phyloP scores from a whole-genome alignment of 2,797 vertebrate genomes.

The Tarsius wallacei region DNA sequence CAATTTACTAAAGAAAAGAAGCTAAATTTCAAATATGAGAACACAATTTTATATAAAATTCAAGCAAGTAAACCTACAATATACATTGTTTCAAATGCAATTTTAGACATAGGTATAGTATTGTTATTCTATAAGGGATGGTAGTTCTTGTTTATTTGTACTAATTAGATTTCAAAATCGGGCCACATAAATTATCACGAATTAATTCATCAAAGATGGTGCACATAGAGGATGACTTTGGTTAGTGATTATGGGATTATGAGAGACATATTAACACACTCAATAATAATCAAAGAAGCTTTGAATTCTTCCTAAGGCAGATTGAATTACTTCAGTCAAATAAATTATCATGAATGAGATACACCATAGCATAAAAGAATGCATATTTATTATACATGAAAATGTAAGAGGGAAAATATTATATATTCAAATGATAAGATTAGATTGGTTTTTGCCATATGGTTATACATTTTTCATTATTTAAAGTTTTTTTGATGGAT shows the following conservation, averaged over 20 bases:
- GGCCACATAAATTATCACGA: not conserved
- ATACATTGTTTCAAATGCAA: not conserved
- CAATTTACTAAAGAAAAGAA: not conserved
- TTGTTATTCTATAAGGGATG: not conserved
- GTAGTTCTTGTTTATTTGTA: not conserved
- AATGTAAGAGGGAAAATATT: slow-evolving; percentile 66
- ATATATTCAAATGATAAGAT: slow-evolving; percentile 72
- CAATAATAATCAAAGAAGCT: not conserved
- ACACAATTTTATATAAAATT: not conserved
- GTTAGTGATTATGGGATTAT: not conserved
- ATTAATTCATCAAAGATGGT: not conserved
- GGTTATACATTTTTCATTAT: slow-evolving; percentile 73
- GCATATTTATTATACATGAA: slow-evolving; percentile 71
- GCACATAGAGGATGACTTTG: not conserved
- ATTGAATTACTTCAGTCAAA: slow-evolving; percentile 34
- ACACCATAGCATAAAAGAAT: slow-evolving; percentile 53
- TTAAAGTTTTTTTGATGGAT: slow-evolving; percentile 71
- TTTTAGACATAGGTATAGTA: not conserved
- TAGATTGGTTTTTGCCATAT: slow-evolving; percentile 68
- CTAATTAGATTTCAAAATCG: not conserved
- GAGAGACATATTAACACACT: not conserved
- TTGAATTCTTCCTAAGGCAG: not conserved
- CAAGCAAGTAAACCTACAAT: not conserved
- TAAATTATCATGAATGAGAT: slow-evolving; percentile 69
- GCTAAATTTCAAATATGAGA: not conserved